Evolutionary conservation across 2,113 vertebrate genomes (phyloP).

Genomic region (Lagenorhynchus albirostris): DNA sequence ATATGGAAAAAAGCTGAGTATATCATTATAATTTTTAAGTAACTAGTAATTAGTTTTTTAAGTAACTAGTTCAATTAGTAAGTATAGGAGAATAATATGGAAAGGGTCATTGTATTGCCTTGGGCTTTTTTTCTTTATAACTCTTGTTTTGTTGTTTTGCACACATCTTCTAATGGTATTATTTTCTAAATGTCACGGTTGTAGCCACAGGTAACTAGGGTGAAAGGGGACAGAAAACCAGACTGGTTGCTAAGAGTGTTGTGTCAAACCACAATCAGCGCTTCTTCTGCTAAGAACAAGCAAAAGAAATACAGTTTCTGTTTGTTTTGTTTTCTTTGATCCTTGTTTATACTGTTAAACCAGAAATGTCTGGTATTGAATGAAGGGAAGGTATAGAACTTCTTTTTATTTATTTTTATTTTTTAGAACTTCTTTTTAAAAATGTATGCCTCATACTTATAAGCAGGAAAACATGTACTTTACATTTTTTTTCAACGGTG

Average conservation of each 20-base stretch:
- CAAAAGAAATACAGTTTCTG: not conserved
- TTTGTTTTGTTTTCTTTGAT: not conserved
- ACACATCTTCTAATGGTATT: not conserved
- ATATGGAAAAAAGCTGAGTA: not conserved
- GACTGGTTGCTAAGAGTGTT: not conserved
- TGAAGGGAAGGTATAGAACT: not conserved
- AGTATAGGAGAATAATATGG: not conserved
- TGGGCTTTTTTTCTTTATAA: not conserved
- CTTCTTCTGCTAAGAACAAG: not conserved
- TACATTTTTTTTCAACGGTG: not conserved
- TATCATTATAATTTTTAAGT: not conserved
- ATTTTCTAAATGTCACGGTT: slow-evolving; percentile 24
- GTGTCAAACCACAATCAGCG: not conserved
- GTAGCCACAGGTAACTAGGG: not conserved
- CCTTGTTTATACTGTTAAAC: not conserved
- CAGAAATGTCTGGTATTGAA: not conserved
- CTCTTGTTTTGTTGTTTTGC: not conserved
- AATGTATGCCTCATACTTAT: not conserved
- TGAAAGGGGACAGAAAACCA: not conserved
- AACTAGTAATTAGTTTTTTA: no score
- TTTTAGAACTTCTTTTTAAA: not conserved
- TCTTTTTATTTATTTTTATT: not conserved
- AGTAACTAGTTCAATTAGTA: not conserved
- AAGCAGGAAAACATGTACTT: slow-evolving; percentile 1
- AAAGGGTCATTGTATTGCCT: not conserved